Evolutionary conservation across 2,888 invertebrate genomes (phyloP), one percentile per base, ranked within the genome.

Genomic region (Xylophagus ater): DNA sequence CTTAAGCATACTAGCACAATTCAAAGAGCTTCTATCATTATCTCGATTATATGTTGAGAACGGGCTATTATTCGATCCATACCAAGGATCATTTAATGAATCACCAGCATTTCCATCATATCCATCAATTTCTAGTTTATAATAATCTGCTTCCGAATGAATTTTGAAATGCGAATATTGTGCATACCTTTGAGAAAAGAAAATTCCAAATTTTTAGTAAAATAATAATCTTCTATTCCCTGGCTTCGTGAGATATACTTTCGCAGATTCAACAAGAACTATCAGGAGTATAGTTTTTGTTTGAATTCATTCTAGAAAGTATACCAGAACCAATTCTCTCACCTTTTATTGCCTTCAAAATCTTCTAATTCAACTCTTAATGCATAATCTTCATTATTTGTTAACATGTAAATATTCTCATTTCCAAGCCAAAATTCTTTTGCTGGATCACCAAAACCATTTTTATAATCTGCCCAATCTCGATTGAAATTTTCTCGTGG

Each of bases 341-440:
- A 88, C 87, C 87, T 76, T 64, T 86, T 88, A 56, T 89, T 88
- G 43, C 88, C 89, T 62, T 90, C 89, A 58, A 90, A 90, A 63
- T 90, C 90, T 62, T 90, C 89, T 2, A 90, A 69, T 56, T 90
- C 90, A 5, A 90, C 84, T 37, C 90, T 65, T 1, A 90, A 69
- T 60, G 82, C 78, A 59, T 89, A 89, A 56, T 89, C 88, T 54
- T 90, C 89, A 54, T 89, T 87, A 58, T 88, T 88, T 25, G 90
- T 89, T 31, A 90, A 69, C 85, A 89, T 87, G 62, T 88, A 89
- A 47, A 90, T 89, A 56, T 90, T 90, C 61, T 90, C 88, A 57
- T 90, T 90, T 36, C 90, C 90, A 18, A 90, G 72, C 89, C 89
- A 90, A 65, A 90, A 87, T 61, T 90, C 89, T 56, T 84, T 81